phyloP scores from a whole-genome alignment of 2,888 invertebrate species.

The Sinhomidia bicolor region DNA sequence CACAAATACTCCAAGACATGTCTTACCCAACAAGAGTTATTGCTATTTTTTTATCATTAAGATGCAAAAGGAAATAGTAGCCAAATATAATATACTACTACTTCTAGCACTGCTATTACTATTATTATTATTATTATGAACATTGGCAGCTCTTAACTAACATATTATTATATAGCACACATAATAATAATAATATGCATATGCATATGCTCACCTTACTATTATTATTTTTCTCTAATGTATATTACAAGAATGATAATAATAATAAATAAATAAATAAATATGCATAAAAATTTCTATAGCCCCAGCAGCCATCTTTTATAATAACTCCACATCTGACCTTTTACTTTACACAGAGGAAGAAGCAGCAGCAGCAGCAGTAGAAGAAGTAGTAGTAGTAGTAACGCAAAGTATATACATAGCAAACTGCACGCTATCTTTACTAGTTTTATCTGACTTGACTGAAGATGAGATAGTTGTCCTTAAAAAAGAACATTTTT shows the following conservation, averaged over 20 bases:
- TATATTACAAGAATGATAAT: neutral
- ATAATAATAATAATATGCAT: neutral
- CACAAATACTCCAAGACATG: slow-evolving; percentile 35
- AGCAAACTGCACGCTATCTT: no score
- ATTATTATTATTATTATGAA: neutral
- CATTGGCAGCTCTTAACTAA: neutral
- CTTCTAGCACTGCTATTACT: neutral
- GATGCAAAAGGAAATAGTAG: neutral
- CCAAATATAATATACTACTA: no score
- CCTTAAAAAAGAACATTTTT: neutral
- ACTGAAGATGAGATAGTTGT: neutral
- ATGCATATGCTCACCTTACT: neutral
- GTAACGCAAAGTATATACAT: no score
- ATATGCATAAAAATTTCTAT: neutral
- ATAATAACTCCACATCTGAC: no score
- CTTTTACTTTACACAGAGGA: neutral
- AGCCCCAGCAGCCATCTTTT: neutral
- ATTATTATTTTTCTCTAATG: neutral
- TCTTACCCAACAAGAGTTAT: slow-evolving; percentile 44
- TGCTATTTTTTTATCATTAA: slow-evolving; percentile 29
- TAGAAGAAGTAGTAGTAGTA: no score
- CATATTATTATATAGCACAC: neutral
- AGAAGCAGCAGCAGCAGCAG: neutral
- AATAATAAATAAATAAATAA: neutral
- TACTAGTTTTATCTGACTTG: no score